Percentiles rank a stretch among this genome's conserved stretches.
These are phyloP conservation scores for Sapayoa aenigma DNA, from an alignment of 2,113 vertebrate genomes.

Conservation along the genomic window DNA sequence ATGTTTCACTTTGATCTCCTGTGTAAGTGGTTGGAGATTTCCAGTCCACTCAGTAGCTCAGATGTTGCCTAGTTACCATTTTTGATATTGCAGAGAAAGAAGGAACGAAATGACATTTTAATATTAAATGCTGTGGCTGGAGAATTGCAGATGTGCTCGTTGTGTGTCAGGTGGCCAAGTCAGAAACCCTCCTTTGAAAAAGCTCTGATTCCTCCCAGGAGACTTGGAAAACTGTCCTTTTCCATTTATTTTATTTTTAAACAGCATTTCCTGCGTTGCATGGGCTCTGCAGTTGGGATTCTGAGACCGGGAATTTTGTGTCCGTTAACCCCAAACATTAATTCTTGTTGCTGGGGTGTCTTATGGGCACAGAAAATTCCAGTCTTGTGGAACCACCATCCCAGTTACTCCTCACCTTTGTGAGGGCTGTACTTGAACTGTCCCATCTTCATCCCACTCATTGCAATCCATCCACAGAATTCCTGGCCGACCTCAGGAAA, in stretches of 20 bases:
- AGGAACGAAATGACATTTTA: conserved; percentile 15
- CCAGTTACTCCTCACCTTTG: not conserved
- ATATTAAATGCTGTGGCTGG: not conserved
- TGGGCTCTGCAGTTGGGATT: not conserved
- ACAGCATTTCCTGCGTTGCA: not conserved
- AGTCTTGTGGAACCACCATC: not conserved
- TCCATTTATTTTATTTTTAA: no score
- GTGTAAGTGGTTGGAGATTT: not conserved
- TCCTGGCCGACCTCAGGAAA: not conserved
- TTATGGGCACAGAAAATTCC: not conserved
- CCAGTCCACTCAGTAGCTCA: not conserved
- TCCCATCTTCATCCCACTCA: accelerated
- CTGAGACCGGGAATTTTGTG: not conserved
- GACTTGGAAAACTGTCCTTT: not conserved
- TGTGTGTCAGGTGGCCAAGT: not conserved
- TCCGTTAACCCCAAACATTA: not conserved
- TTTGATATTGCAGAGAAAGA: not conserved
- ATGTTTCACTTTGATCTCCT: not conserved
- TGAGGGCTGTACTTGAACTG: not conserved
- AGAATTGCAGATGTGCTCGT: not conserved
- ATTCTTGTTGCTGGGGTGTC: not conserved
- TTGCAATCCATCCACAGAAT: accelerated
- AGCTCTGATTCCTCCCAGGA: not conserved
- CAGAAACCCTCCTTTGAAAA: not conserved
- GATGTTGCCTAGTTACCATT: conserved; percentile 37